These are phyloP conservation scores for Cladorhizidae sp. DNA, from an alignment of 37 sponge, comb jelly and placozoan species.

Conservation along the genomic window DNA sequence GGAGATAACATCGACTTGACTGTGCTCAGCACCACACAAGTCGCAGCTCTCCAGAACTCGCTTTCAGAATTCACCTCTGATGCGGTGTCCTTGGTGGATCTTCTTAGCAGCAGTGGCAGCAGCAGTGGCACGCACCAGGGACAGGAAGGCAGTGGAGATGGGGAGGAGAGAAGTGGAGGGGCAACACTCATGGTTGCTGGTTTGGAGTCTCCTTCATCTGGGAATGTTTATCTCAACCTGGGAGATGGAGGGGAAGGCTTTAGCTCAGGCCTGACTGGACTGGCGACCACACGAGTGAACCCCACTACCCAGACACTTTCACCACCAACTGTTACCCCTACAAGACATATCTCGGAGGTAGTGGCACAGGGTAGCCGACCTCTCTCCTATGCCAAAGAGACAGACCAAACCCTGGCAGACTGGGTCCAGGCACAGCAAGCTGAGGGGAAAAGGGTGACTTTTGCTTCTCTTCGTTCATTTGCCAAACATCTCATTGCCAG, in stretches of 20 bases:
- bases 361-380: conserved; percentile 50
- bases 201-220: conserved; percentile 34
- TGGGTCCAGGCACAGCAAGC: conserved; percentile 80
- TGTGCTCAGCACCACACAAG: conserved; percentile 9
- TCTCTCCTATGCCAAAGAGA: conserved; percentile 78
- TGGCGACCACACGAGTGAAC: conserved; percentile 34
- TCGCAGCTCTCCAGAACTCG: conserved; percentile 35
- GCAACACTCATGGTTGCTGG: conserved; percentile 16
- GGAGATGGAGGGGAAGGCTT: conserved; percentile 20
- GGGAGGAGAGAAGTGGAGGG: conserved; percentile 16
- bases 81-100: conserved; percentile 45
- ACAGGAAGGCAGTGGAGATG: conserved; percentile 21
- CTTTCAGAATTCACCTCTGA: conserved; percentile 50
- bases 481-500: conserved; percentile 64
- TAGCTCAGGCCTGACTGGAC: conserved; percentile 17
- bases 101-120: conserved; percentile 30
- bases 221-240: conserved; percentile 34
- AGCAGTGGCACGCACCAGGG: background rate
- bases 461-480: conserved; percentile 60
- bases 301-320: conserved; percentile 46
- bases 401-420: conserved; percentile 65
- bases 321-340: background rate
- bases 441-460: conserved; percentile 72
- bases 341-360: conserved; percentile 3
- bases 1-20: conserved; percentile 51